These are phyloP conservation scores for Odontamblyopus lacepedii DNA, from an alignment of 2,797 vertebrate genomes.

Conservation along the genomic window DNA sequence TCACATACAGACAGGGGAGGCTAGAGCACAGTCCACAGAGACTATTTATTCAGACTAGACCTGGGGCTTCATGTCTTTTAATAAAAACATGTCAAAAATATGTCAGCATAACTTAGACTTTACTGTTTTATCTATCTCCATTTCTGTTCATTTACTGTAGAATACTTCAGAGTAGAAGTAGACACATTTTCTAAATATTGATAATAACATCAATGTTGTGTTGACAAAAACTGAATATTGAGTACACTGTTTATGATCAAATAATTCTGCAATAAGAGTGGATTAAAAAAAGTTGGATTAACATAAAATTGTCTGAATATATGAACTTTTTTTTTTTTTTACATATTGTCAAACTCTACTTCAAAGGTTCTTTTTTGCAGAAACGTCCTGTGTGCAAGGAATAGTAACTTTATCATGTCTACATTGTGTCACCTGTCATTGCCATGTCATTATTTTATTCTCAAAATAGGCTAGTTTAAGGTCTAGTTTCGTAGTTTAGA, in stretches of 20 bases:
- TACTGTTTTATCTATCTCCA: background rate
- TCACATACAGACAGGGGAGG: conserved; percentile 13
- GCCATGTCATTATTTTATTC: background rate
- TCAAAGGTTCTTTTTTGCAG: background rate
- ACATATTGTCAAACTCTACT: background rate
- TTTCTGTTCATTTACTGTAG: too few relatives aligned
- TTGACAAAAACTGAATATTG: too few relatives aligned
- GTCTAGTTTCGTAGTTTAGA: background rate
- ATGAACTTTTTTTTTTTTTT: too few relatives aligned
- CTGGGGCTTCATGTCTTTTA: conserved; percentile 1
- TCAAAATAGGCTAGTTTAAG: too few relatives aligned
- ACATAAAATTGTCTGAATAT: too few relatives aligned
- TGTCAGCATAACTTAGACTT: conserved; percentile 1
- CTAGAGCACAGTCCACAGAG: conserved; percentile 2
- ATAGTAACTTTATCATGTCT: background rate
- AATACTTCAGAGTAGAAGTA: too few relatives aligned
- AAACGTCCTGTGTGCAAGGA: background rate
- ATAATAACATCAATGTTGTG: too few relatives aligned
- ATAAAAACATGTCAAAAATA: background rate
- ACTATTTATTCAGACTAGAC: conserved; percentile 31
- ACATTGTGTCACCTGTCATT: background rate
- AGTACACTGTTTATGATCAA: too few relatives aligned
- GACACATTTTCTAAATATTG: too few relatives aligned
- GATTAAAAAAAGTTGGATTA: too few relatives aligned
- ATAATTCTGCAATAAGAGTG: too few relatives aligned